Evolutionary conservation across 2,888 invertebrate species (phyloP).

Genomic region (Schizotus pectinicornis): DNA sequence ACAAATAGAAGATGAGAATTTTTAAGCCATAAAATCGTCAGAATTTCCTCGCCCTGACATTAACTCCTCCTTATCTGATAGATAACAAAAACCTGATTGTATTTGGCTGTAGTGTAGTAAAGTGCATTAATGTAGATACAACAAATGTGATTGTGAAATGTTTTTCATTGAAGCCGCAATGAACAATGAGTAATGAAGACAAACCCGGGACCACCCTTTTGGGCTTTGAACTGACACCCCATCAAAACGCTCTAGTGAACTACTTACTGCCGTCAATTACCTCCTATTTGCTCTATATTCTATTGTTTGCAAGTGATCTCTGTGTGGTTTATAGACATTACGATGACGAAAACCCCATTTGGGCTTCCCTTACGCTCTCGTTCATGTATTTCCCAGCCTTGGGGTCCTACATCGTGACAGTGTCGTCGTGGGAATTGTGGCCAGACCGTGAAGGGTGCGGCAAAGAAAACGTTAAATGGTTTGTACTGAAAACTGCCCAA

Average conservation of each 20-base stretch:
- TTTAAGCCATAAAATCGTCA: too few relatives aligned
- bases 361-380: slow-evolving; percentile 59
- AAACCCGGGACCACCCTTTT: slow-evolving; percentile 42
- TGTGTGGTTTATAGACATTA: slow-evolving; percentile 71
- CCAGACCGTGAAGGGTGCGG: slow-evolving; percentile 60
- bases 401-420: slow-evolving; percentile 64
- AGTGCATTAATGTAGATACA: not conserved
- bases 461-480: slow-evolving; percentile 59
- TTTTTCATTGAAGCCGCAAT: slow-evolving; percentile 7
- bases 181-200: slow-evolving; percentile 23
- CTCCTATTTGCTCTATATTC: slow-evolving; percentile 68
- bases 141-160: not conserved
- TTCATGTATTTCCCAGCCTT: slow-evolving; percentile 64
- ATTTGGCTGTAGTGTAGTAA: too few relatives aligned
- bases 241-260: slow-evolving; percentile 60
- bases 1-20: too few relatives aligned
- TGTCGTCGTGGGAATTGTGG: slow-evolving; percentile 67
- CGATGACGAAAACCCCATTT: slow-evolving; percentile 63
- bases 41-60: too few relatives aligned
- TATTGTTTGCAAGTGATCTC: slow-evolving; percentile 72
- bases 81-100: too few relatives aligned
- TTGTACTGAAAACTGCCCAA: slow-evolving; percentile 60
- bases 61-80: too few relatives aligned
- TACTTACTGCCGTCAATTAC: slow-evolving; percentile 65
- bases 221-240: slow-evolving; percentile 53